Conservation (phyloP, 2,113 vertebrate genomes). For the Burhinus bistriatus region DNA sequence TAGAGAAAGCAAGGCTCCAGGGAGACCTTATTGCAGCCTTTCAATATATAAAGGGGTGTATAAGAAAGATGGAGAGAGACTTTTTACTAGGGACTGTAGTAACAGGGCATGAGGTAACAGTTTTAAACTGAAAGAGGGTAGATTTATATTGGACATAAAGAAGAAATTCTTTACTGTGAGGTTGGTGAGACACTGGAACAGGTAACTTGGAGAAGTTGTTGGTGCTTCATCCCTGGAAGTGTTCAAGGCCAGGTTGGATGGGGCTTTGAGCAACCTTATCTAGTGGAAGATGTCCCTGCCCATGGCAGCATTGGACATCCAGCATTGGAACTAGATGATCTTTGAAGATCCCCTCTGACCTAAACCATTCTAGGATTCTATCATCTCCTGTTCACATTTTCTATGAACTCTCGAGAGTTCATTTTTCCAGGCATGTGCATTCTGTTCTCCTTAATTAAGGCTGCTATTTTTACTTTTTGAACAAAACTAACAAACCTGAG, state of each 20-base stretch:
- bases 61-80: no score
- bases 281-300: not conserved
- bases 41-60: no score
- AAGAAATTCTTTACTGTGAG: not conserved
- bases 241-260: not conserved
- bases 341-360: not conserved
- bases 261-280: not conserved
- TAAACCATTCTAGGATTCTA: not conserved
- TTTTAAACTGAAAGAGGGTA: not conserved
- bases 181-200: not conserved
- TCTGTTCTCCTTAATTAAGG: not conserved
- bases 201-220: not conserved
- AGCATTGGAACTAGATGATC: not conserved
- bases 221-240: not conserved
- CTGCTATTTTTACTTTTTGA: not conserved
- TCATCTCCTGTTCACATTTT: not conserved
- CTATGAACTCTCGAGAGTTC: not conserved
- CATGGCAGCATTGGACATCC: not conserved
- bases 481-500: not conserved
- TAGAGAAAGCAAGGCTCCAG: no score
- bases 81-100: not conserved
- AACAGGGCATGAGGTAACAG: not conserved
- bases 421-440: not conserved
- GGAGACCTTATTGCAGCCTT: no score
- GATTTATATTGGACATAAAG: no score